These are phyloP conservation scores for Sebastes hubbsi DNA, from an alignment of 2,797 vertebrate genomes.

Conservation along the genomic window DNA sequence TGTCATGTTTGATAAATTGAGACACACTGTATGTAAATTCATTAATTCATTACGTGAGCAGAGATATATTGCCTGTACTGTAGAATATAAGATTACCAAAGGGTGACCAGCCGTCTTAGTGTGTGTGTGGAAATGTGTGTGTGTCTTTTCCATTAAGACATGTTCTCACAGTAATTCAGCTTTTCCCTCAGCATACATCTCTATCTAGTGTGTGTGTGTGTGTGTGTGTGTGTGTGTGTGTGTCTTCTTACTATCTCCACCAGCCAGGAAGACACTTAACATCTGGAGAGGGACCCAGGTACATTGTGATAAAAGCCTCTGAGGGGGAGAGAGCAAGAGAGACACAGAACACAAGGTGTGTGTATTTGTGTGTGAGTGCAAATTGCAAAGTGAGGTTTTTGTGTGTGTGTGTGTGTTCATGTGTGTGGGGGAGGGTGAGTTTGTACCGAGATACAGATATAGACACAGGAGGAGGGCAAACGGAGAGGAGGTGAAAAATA, in stretches of 20 bases:
- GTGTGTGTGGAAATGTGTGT: slow-evolving; percentile 14
- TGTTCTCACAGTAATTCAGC: slow-evolving; percentile 38
- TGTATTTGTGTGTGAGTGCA: neutral
- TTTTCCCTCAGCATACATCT: slow-evolving; percentile 30
- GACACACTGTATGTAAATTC: slow-evolving; percentile 41
- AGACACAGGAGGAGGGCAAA: slow-evolving; percentile 49
- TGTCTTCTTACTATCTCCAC: slow-evolving; percentile 47
- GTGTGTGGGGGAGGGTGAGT: slow-evolving; percentile 25
- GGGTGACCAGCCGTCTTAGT: slow-evolving; percentile 15
- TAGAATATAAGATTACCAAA: slow-evolving; percentile 31
- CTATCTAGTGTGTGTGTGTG: slow-evolving; percentile 9
- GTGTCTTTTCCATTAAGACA: slow-evolving; percentile 22
- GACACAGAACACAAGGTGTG: slow-evolving; percentile 5
- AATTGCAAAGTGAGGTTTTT: neutral
- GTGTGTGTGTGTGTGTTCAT: neutral
- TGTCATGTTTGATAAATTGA: slow-evolving; percentile 54
- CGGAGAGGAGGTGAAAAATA: slow-evolving; percentile 29
- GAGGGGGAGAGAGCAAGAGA: slow-evolving; percentile 7
- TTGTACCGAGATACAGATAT: slow-evolving; percentile 35
- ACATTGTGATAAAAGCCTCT: slow-evolving; percentile 57
- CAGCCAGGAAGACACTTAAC: slow-evolving; percentile 59
- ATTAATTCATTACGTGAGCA: slow-evolving; percentile 36
- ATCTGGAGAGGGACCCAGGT: slow-evolving; percentile 64
- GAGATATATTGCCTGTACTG: slow-evolving; percentile 29
- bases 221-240: slow-evolving; percentile 9